phyloP scores from a whole-genome alignment of 2,888 invertebrate genomes.

The Lumbricus terrestris region DNA sequence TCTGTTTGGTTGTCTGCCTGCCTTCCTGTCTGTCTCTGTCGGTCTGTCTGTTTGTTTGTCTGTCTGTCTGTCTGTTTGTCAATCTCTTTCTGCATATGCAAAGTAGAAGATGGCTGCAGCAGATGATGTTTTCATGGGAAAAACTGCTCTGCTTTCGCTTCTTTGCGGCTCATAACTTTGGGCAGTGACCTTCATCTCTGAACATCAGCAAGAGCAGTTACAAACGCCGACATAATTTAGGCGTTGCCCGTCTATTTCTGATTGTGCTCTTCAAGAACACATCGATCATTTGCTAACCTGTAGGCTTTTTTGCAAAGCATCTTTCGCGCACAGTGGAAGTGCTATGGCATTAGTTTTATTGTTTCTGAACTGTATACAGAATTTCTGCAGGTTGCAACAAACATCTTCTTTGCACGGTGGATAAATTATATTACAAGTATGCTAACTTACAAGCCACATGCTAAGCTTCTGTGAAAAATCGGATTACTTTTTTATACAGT shows the following conservation, averaged over 20 bases:
- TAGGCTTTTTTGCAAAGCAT: background rate
- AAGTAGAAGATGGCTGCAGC: background rate
- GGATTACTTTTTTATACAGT: background rate
- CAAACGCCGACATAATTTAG: background rate
- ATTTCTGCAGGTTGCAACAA: background rate
- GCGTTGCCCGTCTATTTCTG: background rate
- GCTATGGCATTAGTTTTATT: background rate
- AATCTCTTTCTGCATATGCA: background rate
- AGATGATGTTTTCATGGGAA: background rate
- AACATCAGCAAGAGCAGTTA: background rate
- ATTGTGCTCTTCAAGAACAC: background rate
- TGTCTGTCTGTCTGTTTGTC: too few relatives aligned
- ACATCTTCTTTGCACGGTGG: background rate
- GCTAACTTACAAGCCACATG: background rate
- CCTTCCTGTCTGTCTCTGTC: too few relatives aligned
- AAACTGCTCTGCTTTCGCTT: background rate
- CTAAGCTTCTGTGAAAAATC: background rate
- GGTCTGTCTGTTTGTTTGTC: too few relatives aligned
- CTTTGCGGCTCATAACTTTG: background rate
- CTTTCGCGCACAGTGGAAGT: background rate
- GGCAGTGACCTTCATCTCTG: background rate
- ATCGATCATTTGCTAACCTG: background rate
- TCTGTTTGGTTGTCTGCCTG: too few relatives aligned
- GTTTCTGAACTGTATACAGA: background rate
- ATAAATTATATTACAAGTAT: background rate